phyloP scores from a whole-genome alignment of 2,888 invertebrate genomes.

The Dione juno region DNA sequence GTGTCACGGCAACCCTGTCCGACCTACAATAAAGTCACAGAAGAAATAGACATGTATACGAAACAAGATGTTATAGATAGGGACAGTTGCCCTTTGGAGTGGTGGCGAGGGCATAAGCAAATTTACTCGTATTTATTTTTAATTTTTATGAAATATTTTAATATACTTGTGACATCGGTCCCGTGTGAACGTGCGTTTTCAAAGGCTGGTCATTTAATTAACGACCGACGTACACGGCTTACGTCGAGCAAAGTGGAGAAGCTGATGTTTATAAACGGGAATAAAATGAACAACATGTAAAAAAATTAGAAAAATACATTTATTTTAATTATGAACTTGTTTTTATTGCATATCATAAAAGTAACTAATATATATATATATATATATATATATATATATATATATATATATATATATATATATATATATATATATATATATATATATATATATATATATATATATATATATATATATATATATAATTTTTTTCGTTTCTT shows the following conservation, averaged over 20 bases:
- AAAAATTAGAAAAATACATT: too few relatives aligned
- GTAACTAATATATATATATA: too few relatives aligned
- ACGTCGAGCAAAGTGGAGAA: conserved; percentile 15
- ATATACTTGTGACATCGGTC: conserved; percentile 32
- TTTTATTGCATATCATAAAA: too few relatives aligned
- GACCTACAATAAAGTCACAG: conserved; percentile 6
- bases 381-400: too few relatives aligned
- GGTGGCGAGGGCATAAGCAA: conserved; percentile 31
- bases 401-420: too few relatives aligned
- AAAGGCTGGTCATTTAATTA: conserved; percentile 12
- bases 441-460: too few relatives aligned
- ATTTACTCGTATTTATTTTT: conserved; percentile 14
- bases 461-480: too few relatives aligned
- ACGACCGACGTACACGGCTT: conserved; percentile 8
- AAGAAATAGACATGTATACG: conserved; percentile 19
- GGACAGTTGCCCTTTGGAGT: conserved; percentile 18
- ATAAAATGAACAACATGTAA: too few relatives aligned
- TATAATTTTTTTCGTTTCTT: too few relatives aligned
- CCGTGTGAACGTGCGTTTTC: conserved; percentile 31
- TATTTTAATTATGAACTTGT: too few relatives aligned
- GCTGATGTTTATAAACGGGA: conserved; percentile 17
- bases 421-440: too few relatives aligned
- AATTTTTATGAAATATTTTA: conserved; percentile 15
- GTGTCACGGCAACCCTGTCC: not conserved
- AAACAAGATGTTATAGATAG: conserved; percentile 10